Percentiles rank a stretch among this genome's conserved stretches.
These are phyloP conservation scores for Cynopterus brachyotis DNA, from an alignment of 2,113 vertebrate species.

Conservation along the genomic window DNA sequence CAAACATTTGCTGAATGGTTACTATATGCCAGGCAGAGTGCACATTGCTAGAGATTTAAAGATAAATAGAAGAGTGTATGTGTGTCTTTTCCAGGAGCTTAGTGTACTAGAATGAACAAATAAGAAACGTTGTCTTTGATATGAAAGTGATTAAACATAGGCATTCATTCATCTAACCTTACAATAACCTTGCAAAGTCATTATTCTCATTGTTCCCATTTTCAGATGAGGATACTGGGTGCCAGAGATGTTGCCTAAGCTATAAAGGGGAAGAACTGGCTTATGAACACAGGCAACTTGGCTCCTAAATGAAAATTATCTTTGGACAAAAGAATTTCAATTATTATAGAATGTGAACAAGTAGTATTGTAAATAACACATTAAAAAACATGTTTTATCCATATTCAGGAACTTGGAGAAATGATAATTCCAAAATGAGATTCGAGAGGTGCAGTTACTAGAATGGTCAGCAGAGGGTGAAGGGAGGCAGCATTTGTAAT, in stretches of 20 bases:
- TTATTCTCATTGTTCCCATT: background rate
- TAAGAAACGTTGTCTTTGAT: background rate
- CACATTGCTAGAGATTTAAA: background rate
- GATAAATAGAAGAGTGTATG: background rate
- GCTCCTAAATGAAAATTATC: background rate
- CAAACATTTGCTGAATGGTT: background rate
- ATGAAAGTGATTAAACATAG: background rate
- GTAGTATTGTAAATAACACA: background rate
- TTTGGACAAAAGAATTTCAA: background rate
- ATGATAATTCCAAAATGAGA: background rate
- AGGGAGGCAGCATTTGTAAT: background rate
- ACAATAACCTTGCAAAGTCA: background rate
- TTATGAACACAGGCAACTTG: background rate
- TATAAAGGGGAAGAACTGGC: background rate
- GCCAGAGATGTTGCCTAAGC: background rate
- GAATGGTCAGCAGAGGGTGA: slow-evolving; percentile 63
- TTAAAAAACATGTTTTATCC: background rate
- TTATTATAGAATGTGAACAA: background rate
- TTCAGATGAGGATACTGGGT: background rate
- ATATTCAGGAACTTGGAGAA: background rate
- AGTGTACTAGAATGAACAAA: background rate
- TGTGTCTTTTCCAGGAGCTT: background rate
- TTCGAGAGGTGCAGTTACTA: slow-evolving; percentile 34
- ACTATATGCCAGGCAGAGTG: background rate
- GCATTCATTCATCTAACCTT: background rate